Conservation (phyloP, 2,113 vertebrate genomes). For the Pycnonotus jocosus region DNA sequence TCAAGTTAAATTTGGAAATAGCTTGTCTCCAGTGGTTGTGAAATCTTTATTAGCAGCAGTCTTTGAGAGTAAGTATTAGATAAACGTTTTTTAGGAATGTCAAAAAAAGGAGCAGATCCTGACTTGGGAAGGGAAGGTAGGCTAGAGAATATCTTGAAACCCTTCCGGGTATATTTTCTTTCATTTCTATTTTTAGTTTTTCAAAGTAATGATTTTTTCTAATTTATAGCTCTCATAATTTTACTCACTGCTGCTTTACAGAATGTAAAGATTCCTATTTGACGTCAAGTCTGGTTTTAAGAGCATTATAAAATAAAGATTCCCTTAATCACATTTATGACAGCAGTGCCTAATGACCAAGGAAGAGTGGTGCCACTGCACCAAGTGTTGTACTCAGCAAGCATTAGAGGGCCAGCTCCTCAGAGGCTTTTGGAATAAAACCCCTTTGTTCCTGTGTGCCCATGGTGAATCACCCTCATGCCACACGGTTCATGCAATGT, state of each 20-base stretch:
- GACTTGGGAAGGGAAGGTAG: background rate
- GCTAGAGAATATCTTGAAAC: background rate
- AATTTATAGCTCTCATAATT: background rate
- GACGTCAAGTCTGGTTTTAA: background rate
- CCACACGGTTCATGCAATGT: accelerated
- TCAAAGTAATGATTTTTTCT: background rate
- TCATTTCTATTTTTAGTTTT: background rate
- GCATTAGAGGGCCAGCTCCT: background rate
- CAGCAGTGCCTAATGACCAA: background rate
- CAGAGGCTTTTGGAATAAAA: background rate
- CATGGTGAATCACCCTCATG: background rate
- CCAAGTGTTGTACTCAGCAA: background rate
- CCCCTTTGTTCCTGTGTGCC: background rate
- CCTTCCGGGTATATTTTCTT: background rate
- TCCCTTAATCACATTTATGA: background rate
- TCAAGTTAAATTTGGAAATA: background rate
- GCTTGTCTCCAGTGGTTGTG: background rate
- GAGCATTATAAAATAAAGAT: background rate
- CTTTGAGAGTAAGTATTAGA: background rate
- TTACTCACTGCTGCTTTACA: background rate
- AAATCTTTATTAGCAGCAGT: background rate
- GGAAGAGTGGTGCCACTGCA: background rate
- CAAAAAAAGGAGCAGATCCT: background rate
- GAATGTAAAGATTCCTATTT: background rate
- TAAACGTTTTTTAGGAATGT: background rate